Evolutionary conservation across 2,888 invertebrate genomes (phyloP), one percentile per base, ranked within the genome.

Genomic region (Hedya salicella): DNA sequence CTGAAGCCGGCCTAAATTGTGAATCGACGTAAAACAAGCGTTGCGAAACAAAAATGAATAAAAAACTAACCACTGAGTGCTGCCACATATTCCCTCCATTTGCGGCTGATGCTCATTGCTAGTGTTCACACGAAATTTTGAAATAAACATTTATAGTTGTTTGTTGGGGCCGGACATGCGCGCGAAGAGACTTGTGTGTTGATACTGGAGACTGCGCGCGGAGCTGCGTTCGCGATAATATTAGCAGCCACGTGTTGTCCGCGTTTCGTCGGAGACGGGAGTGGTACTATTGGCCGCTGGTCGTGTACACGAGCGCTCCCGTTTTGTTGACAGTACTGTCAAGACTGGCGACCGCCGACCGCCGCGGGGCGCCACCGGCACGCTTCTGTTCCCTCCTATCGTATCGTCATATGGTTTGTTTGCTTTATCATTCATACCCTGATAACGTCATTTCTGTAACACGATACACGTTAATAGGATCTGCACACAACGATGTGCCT

Each of bases 61-160:
- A 77, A 75, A 76, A 77, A 89, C 91, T 81, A 78, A 92, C 91
- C 91, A 81, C 91, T 91, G 82, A 92, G 85, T 72, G 91, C 91
- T 64, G 91, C 85, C 74, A 86, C 85, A 82, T 91, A 92, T 82
- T 92, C 91, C 76, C 91, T 89, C 91, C 91, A 91, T 75, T 89
- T 90, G 79, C 79, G 86, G 76, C 81, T 82, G 85, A 79, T 82
- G 81, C 79, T 85, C 91, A 91, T 92, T 78, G 81, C 78, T 77
- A 78, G 69, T 81, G 75, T 81, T 78, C 74, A 76, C 82, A 79
- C 77, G 73, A 77, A 80, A 78, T 82, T 81, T 83, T 75, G 76
- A 75, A 79, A 83, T 80, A 85, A 88, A 86, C 91, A 91, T 91
- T 89, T 89, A 90, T 88, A 75, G 62, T 70, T 70, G 69, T 73